A percentile compares a stretch with the other conserved stretches of the same genome.
Conservation (phyloP, 2,797 vertebrate genomes). For the Lepilemur septentrionalis region DNA sequence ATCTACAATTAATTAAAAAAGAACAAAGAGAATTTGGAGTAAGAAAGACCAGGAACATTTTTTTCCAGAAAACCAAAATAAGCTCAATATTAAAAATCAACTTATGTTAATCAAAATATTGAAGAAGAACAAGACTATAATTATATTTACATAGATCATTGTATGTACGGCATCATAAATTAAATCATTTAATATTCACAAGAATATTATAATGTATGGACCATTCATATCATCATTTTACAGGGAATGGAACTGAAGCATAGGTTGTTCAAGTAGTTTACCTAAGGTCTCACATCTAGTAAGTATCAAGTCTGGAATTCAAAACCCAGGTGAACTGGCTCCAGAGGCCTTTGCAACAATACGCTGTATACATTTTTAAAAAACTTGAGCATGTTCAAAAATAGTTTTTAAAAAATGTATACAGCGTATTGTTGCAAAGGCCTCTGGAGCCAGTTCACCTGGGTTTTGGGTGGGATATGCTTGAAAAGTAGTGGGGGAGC, state of each 20-base stretch:
- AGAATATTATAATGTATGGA: not conserved
- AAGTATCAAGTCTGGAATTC: not conserved
- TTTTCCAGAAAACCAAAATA: not conserved
- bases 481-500: too few relatives aligned
- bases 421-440: not conserved
- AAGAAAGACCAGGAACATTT: not conserved
- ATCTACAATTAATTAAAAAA: not conserved
- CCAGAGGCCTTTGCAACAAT: not conserved
- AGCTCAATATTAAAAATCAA: not conserved
- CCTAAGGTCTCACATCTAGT: not conserved
- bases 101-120: not conserved
- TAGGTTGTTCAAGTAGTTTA: not conserved
- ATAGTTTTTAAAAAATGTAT: not conserved
- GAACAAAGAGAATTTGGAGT: not conserved
- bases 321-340: not conserved
- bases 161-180: not conserved
- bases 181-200: not conserved
- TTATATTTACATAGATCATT: not conserved
- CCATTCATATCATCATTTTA: not conserved
- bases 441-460: not conserved
- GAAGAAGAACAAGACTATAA: not conserved
- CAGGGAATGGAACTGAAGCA: not conserved
- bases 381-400: too few relatives aligned
- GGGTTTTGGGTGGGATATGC: too few relatives aligned
- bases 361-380: not conserved